These are phyloP conservation scores for Plagodis dolabraria DNA, from an alignment of 2,888 invertebrate genomes.

Conservation along the genomic window DNA sequence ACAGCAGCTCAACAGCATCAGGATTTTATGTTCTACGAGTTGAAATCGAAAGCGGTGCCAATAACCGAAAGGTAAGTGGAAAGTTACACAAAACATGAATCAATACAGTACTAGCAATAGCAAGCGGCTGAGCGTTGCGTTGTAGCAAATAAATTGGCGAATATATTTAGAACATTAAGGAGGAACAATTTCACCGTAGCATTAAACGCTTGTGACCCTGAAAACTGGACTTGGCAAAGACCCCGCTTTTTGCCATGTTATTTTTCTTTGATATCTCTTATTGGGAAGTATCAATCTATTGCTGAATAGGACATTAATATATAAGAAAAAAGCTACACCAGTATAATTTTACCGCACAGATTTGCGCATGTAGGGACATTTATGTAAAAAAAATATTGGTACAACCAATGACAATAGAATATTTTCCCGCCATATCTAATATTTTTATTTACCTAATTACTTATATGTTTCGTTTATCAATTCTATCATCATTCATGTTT, in stretches of 20 bases:
- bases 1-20: constrained; percentile 81
- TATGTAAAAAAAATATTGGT: not conserved
- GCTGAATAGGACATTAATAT: not conserved
- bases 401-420: constrained; percentile 1
- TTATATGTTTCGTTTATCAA: not conserved
- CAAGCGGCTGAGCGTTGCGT: constrained; percentile 40
- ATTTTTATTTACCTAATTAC: not conserved
- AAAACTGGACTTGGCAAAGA: constrained; percentile 79
- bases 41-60: constrained; percentile 86
- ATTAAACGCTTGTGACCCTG: constrained; percentile 71
- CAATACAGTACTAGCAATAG: constrained; percentile 2
- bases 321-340: too few relatives aligned
- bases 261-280: constrained; percentile 59
- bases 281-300: not conserved
- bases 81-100: constrained; percentile 41
- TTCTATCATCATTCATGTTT: not conserved
- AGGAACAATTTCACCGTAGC: constrained; percentile 78
- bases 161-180: constrained; percentile 79
- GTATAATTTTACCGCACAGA: too few relatives aligned
- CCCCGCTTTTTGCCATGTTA: constrained; percentile 67
- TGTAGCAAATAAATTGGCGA: constrained; percentile 54
- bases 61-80: constrained; percentile 83
- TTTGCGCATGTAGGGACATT: too few relatives aligned
- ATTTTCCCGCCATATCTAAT: constrained; percentile 46
- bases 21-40: constrained; percentile 87